These are phyloP conservation scores for Sphaeramia orbicularis DNA, from an alignment of 2,797 vertebrate species.

Conservation along the genomic window DNA sequence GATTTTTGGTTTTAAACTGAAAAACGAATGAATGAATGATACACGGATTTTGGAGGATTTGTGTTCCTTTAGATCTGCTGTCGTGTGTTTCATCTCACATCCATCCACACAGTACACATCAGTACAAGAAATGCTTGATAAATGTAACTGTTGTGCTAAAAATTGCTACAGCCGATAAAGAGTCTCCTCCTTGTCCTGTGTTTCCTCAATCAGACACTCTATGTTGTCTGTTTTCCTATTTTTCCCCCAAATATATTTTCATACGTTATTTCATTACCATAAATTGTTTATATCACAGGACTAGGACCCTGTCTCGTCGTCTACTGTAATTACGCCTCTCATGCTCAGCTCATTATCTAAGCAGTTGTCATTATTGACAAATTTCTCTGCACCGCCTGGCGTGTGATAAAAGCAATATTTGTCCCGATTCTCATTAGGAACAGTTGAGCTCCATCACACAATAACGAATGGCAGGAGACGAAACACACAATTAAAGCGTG, in stretches of 20 bases:
- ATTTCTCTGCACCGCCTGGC: constrained; percentile 31
- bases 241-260: neutral
- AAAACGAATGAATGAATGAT: no score
- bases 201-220: constrained; percentile 18
- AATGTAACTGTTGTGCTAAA: no score
- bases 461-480: constrained; percentile 54
- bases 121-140: no score
- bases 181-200: neutral
- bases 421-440: constrained; percentile 61
- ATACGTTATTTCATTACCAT: constrained; percentile 21
- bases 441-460: constrained; percentile 33
- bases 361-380: constrained; percentile 61
- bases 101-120: no score
- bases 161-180: neutral
- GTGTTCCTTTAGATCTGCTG: no score
- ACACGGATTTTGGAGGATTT: no score
- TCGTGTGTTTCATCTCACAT: no score
- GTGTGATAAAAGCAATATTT: constrained; percentile 70
- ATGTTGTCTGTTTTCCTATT: neutral
- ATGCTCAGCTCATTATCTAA: constrained; percentile 56
- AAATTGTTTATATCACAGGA: constrained; percentile 18
- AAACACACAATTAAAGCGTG: constrained; percentile 64
- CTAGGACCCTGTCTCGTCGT: neutral
- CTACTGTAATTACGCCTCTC: constrained; percentile 51
- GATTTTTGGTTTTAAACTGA: no score